Percentiles rank a stretch among this genome's conserved stretches.
phyloP scores from a whole-genome alignment of 1,140 invertebrate genomes.

The Steinernema khuongi region DNA sequence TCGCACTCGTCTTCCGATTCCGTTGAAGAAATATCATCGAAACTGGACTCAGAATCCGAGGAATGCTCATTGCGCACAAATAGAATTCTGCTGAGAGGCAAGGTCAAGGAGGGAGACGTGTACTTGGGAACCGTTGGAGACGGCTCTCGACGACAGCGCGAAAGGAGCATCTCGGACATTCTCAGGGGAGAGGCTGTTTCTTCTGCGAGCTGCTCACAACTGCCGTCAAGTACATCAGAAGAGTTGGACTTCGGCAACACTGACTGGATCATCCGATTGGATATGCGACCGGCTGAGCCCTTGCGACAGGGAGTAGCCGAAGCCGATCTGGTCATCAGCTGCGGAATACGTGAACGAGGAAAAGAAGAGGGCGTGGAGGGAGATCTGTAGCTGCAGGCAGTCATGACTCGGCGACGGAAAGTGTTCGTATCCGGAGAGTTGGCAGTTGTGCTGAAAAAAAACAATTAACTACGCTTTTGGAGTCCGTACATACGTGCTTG shows the following conservation, averaged over 20 bases:
- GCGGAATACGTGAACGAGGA: constrained; percentile 11
- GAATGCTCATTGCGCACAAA: background rate
- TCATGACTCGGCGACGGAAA: background rate
- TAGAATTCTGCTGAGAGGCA: background rate
- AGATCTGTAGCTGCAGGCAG: constrained; percentile 3
- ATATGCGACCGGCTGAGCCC: background rate
- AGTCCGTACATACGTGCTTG: background rate
- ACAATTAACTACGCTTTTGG: background rate
- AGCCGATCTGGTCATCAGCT: constrained; percentile 3
- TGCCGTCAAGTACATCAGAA: background rate
- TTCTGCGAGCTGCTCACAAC: background rate
- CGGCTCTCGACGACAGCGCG: background rate
- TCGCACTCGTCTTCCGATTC: too few species aligned
- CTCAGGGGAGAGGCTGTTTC: background rate
- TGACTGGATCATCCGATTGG: background rate
- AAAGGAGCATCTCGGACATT: background rate
- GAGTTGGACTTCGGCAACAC: background rate
- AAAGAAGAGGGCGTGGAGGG: background rate
- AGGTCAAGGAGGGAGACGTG: background rate
- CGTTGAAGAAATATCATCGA: background rate
- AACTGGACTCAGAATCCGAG: background rate
- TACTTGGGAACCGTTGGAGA: background rate
- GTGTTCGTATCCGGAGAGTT: background rate
- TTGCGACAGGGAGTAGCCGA: background rate
- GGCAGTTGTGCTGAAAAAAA: background rate